Conservation (phyloP, 1,140 invertebrate genomes). For the Contarinia nasturtii region DNA sequence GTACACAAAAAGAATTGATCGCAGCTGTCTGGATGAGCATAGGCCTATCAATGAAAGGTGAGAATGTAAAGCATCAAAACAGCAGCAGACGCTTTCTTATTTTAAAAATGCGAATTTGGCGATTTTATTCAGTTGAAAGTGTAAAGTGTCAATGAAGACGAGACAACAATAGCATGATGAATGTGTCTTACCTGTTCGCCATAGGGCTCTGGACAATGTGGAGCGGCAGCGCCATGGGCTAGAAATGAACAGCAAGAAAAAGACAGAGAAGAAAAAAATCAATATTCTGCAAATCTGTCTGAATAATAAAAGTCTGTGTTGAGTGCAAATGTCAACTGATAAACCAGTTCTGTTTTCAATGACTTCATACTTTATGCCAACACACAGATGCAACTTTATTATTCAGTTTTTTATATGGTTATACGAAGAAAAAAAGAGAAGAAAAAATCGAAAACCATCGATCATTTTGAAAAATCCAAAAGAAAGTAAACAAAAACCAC, state of each 20-base stretch:
- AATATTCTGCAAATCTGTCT: background rate
- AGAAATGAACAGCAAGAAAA: too few species aligned
- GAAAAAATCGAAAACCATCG: too few species aligned
- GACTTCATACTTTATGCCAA: background rate
- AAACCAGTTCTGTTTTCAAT: background rate
- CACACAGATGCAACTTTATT: background rate
- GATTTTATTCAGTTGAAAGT: too few species aligned
- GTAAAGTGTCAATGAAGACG: too few species aligned
- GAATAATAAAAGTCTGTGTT: background rate
- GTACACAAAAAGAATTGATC: constrained; percentile 77
- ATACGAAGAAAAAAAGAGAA: too few species aligned
- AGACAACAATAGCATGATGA: too few species aligned
- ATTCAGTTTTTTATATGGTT: background rate
- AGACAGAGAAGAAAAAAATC: constrained; percentile 1
- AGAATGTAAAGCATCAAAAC: too few species aligned
- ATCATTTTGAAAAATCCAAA: too few species aligned
- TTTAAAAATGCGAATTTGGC: too few species aligned
- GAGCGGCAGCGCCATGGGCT: constrained; percentile 26
- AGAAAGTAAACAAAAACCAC: too few species aligned
- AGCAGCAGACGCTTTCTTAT: too few species aligned
- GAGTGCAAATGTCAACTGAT: background rate
- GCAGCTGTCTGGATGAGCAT: constrained; percentile 66
- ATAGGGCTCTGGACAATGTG: constrained; percentile 40
- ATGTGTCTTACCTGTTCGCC: constrained; percentile 43
- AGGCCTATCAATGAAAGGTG: constrained; percentile 36